phyloP scores from a whole-genome alignment of 2,888 invertebrate genomes.

The Slavum lentiscoides region DNA sequence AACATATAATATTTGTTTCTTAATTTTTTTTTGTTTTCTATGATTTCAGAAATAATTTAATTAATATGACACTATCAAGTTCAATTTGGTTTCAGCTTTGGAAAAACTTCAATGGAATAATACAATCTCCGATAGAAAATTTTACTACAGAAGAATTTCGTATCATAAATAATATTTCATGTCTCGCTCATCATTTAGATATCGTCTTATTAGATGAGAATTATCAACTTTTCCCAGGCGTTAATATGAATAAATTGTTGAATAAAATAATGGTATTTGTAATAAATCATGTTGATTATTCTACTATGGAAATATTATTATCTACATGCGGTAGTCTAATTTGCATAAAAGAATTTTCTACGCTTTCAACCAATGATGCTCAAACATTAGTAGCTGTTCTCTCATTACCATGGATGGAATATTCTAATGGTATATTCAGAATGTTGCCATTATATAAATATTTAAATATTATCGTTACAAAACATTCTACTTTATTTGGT shows the following conservation, averaged over 20 bases:
- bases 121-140: slow-evolving; percentile 18
- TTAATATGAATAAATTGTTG: slow-evolving; percentile 31
- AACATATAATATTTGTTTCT: not conserved
- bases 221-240: slow-evolving; percentile 18
- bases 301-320: slow-evolving; percentile 19
- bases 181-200: slow-evolving; percentile 36
- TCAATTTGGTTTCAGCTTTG: slow-evolving; percentile 34
- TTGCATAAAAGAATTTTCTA: slow-evolving; percentile 31
- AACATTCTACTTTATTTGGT: slow-evolving; percentile 30
- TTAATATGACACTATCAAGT: slow-evolving; percentile 12
- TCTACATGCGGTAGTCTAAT: slow-evolving; percentile 24
- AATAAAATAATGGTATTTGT: slow-evolving; percentile 23
- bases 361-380: slow-evolving; percentile 8
- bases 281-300: slow-evolving; percentile 22
- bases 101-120: slow-evolving; percentile 5
- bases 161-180: slow-evolving; percentile 8
- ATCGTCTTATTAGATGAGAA: slow-evolving; percentile 10
- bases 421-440: slow-evolving; percentile 16
- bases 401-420: slow-evolving; percentile 32
- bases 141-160: slow-evolving; percentile 29
- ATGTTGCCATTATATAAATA: slow-evolving; percentile 21
- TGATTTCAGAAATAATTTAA: slow-evolving; percentile 23
- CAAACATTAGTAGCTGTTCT: slow-evolving; percentile 37
- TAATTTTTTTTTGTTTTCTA: not conserved
- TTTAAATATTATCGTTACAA: slow-evolving; percentile 19